Base-by-base conservation (phyloP, 2,113 vertebrate genomes). In the Phainopepla nitens region DNA sequence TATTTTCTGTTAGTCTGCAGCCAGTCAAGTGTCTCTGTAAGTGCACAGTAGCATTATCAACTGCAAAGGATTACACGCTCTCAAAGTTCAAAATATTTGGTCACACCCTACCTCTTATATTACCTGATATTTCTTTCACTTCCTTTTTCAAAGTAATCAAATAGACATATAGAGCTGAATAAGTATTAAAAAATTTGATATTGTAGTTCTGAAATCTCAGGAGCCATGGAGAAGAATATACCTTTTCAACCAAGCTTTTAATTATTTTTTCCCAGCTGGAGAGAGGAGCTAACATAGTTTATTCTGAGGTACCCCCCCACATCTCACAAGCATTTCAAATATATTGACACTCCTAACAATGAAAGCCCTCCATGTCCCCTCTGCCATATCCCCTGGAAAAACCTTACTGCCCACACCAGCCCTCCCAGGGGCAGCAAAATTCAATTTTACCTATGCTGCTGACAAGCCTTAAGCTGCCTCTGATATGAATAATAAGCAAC, bases 401-500 rank as follows among this genome's bases (percentile, higher is more conserved):
- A 42, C 57, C 23, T 81, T 7, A 22, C 54, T 2, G 0, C 69
- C 79, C 86, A 71, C 6, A 9, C 33, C 80, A 81, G 58, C 56
- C 58, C 35, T 95, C 95, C 92, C 82, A 86, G 42, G 72, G 72
- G 60, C 86, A 93, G 64, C 60, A 66, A 88, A 94, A 93, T 89
- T 94, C 76, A 93, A 92, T 95, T 93, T 92, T 93, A 47, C 64
- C 82, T 62, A 9, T 0, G 0, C 13, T 75, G 79, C 90, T 90
- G 84, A 80, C 81, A 73, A 88, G 93, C 51, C 4, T 88, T 90
- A 92, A 96, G 85, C 93, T 92, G 79, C 11, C 82, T 76, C 90
- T 86, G 78, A 90, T 86, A 87, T 5, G 89, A 96, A 93, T 96
- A 93, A 94, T 87, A 95, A 96, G 60, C 56, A 81, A 94, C 9